These are phyloP conservation scores for Eretmocerus hayati DNA, from an alignment of 2,888 invertebrate species.

Conservation along the genomic window DNA sequence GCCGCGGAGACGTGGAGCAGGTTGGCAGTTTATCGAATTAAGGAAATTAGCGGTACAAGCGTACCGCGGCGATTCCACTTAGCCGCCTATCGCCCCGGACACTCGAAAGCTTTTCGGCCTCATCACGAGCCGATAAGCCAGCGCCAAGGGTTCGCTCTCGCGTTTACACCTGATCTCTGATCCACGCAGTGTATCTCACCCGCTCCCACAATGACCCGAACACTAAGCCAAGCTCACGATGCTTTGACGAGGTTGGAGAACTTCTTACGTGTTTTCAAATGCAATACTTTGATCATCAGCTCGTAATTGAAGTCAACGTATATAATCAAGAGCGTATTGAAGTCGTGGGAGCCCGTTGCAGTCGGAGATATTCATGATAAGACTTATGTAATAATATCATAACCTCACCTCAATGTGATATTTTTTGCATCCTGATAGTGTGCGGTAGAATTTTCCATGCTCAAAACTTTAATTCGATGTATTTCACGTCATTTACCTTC, in stretches of 20 bases:
- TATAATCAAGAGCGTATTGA: too few species aligned
- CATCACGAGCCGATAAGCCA: constrained; percentile 31
- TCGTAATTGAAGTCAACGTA: too few species aligned
- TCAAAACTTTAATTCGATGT: too few species aligned
- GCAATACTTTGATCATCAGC: constrained; percentile 3
- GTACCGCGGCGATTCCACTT: constrained; percentile 32
- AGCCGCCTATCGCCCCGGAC: constrained; percentile 34
- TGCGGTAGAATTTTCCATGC: too few species aligned
- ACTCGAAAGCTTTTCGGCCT: constrained; percentile 40
- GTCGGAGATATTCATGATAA: too few species aligned
- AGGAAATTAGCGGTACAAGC: constrained; percentile 42
- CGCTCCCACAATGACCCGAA: too few species aligned
- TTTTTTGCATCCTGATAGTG: too few species aligned
- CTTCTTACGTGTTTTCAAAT: background rate
- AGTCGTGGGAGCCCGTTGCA: too few species aligned
- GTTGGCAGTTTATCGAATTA: constrained; percentile 41
- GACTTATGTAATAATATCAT: too few species aligned
- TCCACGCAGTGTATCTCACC: background rate
- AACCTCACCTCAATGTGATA: too few species aligned
- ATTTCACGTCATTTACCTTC: too few species aligned
- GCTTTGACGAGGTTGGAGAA: constrained; percentile 5
- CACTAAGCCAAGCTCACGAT: too few species aligned
- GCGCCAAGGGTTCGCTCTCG: background rate
- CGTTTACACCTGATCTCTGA: constrained; percentile 16
- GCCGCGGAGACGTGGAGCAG: constrained; percentile 15